Percentiles rank a stretch among this genome's conserved stretches.
These are phyloP conservation scores for Triplophysa dalaica DNA, from an alignment of 2,113 vertebrate genomes.

Conservation along the genomic window DNA sequence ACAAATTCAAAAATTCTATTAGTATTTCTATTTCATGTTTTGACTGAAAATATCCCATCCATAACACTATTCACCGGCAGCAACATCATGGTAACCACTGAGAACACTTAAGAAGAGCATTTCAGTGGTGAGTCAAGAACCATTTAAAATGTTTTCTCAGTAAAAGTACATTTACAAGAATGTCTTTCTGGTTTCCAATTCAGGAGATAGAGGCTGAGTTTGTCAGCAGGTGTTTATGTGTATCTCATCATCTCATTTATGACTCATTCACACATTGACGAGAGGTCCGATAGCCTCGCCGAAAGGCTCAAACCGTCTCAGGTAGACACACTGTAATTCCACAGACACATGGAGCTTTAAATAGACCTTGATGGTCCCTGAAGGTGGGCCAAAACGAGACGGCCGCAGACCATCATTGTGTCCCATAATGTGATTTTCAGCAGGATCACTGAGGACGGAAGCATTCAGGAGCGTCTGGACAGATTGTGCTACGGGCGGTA, in stretches of 20 bases:
- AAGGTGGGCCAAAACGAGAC: neutral
- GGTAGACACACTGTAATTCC: neutral
- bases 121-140: too few species aligned
- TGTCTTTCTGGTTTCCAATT: neutral
- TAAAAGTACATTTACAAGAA: too few species aligned
- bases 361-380: neutral
- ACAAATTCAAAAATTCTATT: too few species aligned
- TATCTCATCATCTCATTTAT: slow-evolving; percentile 41
- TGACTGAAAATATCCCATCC: too few species aligned
- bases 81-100: too few species aligned
- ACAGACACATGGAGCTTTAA: neutral
- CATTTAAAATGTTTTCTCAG: too few species aligned
- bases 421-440: slow-evolving; percentile 2
- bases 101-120: too few species aligned
- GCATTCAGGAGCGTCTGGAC: neutral
- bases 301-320: neutral
- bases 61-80: too few species aligned
- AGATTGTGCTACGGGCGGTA: slow-evolving; percentile 6
- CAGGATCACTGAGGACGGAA: neutral
- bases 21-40: too few species aligned
- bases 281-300: neutral
- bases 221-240: slow-evolving; percentile 42
- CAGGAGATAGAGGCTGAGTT: neutral
- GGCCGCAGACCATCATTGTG: neutral
- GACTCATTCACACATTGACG: slow-evolving; percentile 2